phyloP scores from a whole-genome alignment of 2,888 invertebrate species.

The Drosophila infuscata region DNA sequence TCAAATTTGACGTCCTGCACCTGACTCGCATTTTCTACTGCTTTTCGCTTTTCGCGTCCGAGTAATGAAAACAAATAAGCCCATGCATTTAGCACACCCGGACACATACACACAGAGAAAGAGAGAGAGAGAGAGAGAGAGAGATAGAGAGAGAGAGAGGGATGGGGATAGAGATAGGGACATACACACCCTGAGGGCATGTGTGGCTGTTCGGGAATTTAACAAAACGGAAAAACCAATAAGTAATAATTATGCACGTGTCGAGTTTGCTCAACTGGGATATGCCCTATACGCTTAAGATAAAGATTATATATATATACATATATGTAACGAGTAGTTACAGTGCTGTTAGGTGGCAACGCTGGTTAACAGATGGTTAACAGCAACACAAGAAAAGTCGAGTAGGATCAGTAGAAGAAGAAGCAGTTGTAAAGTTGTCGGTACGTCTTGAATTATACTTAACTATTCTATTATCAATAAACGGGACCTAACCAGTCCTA shows the following conservation, averaged over 20 bases:
- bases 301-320: not conserved
- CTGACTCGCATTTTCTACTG: slow-evolving; percentile 44
- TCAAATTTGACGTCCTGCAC: slow-evolving; percentile 39
- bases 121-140: not conserved
- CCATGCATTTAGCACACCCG: slow-evolving; percentile 43
- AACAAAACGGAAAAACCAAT: slow-evolving; percentile 19
- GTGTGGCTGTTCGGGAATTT: slow-evolving; percentile 52
- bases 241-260: slow-evolving; percentile 7
- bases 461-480: no score
- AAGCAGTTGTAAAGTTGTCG: no score
- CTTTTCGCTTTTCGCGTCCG: slow-evolving; percentile 22
- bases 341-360: no score
- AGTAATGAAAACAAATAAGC: slow-evolving; percentile 38
- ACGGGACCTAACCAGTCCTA: no score
- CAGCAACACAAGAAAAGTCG: no score
- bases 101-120: slow-evolving; percentile 7
- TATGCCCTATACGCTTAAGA: slow-evolving; percentile 11
- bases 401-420: no score
- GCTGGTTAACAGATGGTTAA: no score
- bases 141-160: no score
- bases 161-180: not conserved
- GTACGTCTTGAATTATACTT: no score
- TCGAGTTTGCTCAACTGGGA: not conserved
- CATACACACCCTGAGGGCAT: slow-evolving; percentile 9
- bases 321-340: not conserved